These are phyloP conservation scores for Pararge aegeria DNA, from an alignment of 1,140 invertebrate genomes.

Conservation along the genomic window DNA sequence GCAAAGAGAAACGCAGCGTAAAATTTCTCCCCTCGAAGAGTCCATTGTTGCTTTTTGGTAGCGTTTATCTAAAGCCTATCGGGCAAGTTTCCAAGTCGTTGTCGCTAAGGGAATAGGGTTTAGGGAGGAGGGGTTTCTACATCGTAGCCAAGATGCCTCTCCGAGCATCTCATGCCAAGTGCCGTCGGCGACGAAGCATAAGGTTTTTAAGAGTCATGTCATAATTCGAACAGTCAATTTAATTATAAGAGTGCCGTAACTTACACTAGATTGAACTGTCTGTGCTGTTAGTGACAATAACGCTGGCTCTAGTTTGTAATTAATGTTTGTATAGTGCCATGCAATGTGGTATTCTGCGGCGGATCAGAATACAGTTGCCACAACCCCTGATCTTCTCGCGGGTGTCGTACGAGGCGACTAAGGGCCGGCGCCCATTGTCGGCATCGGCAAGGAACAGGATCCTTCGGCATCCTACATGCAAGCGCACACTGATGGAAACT, in stretches of 20 bases:
- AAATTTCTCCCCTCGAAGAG: neutral
- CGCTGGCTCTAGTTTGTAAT: no score
- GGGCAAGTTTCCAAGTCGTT: constrained; percentile 66
- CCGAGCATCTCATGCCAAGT: constrained; percentile 50
- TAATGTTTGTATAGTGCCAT: no score
- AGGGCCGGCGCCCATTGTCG: no score
- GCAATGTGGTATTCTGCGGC: no score
- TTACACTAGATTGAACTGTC: neutral
- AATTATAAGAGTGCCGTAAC: neutral
- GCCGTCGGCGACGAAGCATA: constrained; percentile 28
- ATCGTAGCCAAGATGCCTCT: constrained; percentile 49
- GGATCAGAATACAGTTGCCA: no score
- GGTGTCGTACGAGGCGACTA: no score
- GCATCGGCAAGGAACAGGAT: no score
- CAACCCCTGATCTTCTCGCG: no score
- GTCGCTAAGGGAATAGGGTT: constrained; percentile 10
- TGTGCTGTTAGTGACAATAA: no score
- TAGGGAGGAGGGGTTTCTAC: constrained; percentile 25
- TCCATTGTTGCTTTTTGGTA: neutral
- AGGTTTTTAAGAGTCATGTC: constrained; percentile 20
- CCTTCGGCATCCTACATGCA: no score
- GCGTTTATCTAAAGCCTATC: constrained; percentile 63
- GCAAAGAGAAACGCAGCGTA: no score
- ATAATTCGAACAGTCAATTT: constrained; percentile 11
- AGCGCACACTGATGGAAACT: no score